Conservation (phyloP, 2,797 vertebrate species). For the Dicrostonyx torquatus region DNA sequence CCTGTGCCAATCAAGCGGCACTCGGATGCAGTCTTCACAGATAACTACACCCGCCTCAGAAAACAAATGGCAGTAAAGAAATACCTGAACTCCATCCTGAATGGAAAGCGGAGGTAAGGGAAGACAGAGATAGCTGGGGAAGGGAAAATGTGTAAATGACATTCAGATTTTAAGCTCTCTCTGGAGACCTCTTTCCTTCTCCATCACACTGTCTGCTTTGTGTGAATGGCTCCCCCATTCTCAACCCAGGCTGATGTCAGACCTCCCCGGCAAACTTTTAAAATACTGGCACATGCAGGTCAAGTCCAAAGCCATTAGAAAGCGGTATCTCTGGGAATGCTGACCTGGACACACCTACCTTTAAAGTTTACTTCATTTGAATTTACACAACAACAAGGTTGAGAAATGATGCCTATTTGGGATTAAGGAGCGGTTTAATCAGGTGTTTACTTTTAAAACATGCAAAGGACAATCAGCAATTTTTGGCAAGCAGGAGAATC, state of each 20-base stretch:
- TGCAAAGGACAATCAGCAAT: neutral
- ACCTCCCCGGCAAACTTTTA: neutral
- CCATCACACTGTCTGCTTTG: neutral
- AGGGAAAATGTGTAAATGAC: slow-evolving; percentile 8
- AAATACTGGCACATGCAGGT: neutral
- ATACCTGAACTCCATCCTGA: slow-evolving; percentile 95
- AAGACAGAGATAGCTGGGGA: neutral
- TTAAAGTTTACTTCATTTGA: neutral
- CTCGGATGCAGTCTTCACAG: slow-evolving; percentile 96
- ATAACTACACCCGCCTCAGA: slow-evolving; percentile 97
- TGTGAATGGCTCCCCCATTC: neutral
- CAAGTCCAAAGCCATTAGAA: neutral
- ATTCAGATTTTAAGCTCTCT: neutral
- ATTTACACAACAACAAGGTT: neutral
- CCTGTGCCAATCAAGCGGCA: slow-evolving; percentile 93
- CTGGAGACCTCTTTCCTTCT: neutral
- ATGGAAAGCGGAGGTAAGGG: slow-evolving; percentile 95
- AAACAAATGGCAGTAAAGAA: slow-evolving; percentile 99
- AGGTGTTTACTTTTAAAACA: slow-evolving; percentile 9
- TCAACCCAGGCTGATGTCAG: neutral
- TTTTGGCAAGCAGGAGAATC: neutral
- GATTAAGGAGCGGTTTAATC: neutral
- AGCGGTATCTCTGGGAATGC: neutral
- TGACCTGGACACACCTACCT: neutral
- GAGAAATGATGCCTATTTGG: neutral